Conservation (phyloP, 2,113 vertebrate genomes). For the Dicaeum eximium region DNA sequence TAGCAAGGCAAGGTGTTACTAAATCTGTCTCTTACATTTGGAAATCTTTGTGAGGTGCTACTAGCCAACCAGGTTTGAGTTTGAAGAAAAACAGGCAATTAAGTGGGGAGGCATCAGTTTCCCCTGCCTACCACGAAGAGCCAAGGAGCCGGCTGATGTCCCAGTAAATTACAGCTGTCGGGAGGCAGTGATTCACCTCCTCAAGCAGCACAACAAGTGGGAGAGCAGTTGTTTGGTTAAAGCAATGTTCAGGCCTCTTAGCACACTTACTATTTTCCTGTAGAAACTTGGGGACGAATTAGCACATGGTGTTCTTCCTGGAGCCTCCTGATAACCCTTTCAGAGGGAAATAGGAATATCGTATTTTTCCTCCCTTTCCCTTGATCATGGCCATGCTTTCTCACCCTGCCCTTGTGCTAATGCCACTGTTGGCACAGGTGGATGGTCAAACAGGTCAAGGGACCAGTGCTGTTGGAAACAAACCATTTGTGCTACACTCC, state of each 20-base stretch:
- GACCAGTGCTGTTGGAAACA: not conserved
- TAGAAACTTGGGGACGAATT: not conserved
- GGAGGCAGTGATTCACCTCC: conserved; percentile 17
- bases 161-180: conserved; percentile 49
- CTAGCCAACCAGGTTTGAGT: not conserved
- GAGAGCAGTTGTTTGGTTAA: not conserved
- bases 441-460: not conserved
- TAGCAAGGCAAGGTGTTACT: not conserved
- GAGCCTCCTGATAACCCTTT: not conserved
- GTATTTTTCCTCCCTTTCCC: not conserved
- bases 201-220: not conserved
- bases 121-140: conserved; percentile 9
- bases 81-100: conserved; percentile 53
- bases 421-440: not conserved
- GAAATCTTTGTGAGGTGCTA: not conserved
- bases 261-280: not conserved
- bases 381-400: not conserved
- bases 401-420: not conserved
- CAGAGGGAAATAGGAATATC: not conserved
- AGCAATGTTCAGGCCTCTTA: not conserved
- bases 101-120: conserved; percentile 38
- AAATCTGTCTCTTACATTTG: not conserved
- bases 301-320: not conserved
- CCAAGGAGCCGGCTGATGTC: not conserved
- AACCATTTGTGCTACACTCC: not conserved